Percentiles rank a stretch among this genome's conserved stretches.
Conservation (phyloP, 2,888 invertebrate genomes). For the Arrhopalites spinosus region DNA sequence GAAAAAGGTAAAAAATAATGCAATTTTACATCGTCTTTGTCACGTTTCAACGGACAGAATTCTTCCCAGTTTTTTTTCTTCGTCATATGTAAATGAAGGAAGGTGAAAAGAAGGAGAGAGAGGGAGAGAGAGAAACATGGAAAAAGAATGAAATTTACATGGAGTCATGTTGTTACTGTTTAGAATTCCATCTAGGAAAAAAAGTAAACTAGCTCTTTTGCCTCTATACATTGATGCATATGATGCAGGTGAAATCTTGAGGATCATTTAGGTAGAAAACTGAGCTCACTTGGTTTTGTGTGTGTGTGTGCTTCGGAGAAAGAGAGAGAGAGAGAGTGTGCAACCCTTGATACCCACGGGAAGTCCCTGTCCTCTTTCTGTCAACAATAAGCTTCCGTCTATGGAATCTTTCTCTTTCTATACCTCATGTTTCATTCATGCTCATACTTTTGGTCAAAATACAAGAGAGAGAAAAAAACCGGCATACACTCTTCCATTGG, state of each 20-base stretch:
- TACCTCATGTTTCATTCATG: constrained; percentile 55
- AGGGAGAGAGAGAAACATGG: no score
- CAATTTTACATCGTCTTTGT: no score
- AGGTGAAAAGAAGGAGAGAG: no score
- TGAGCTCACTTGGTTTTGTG: not conserved
- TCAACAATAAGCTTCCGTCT: constrained; percentile 16
- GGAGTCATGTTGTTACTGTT: no score
- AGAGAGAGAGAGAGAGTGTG: not conserved
- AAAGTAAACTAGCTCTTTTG: no score
- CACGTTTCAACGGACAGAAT: no score
- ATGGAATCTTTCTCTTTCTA: constrained; percentile 10
- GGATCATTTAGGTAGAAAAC: constrained; percentile 9
- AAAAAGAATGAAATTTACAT: no score
- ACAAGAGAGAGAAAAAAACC: constrained; percentile 32
- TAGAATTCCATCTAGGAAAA: no score
- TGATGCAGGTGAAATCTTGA: constrained; percentile 4
- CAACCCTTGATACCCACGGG: constrained; percentile 5
- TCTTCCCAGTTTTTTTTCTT: no score
- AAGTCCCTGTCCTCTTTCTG: constrained; percentile 8
- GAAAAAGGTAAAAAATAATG: no score
- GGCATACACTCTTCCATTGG: not conserved
- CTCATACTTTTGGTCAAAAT: constrained; percentile 49
- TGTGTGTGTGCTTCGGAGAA: no score
- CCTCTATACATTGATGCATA: not conserved
- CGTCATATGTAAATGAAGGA: no score